phyloP scores from a whole-genome alignment of 2,888 invertebrate genomes.

The Amiota communis region DNA sequence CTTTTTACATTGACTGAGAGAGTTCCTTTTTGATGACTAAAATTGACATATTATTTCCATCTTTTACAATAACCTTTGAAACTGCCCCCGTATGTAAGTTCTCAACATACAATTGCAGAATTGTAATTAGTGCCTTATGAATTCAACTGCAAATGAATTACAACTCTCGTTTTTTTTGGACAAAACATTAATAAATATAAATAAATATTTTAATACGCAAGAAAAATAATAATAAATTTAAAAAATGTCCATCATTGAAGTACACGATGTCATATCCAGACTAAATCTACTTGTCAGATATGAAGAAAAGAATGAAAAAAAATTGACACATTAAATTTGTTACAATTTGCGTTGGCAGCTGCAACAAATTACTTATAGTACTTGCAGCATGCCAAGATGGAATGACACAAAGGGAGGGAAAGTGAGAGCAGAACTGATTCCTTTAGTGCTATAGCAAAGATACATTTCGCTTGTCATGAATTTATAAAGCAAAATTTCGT shows the following conservation, averaged over 20 bases:
- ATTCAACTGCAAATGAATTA: constrained; percentile 33
- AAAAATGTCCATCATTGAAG: too few relatives aligned
- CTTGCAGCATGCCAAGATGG: too few relatives aligned
- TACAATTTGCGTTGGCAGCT: constrained; percentile 43
- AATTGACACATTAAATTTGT: constrained; percentile 61
- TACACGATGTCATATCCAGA: too few relatives aligned
- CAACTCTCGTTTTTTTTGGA: background rate
- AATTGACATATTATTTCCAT: too few relatives aligned
- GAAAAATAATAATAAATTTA: background rate
- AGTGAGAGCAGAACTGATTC: too few relatives aligned
- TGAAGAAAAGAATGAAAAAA: background rate
- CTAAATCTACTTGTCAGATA: background rate
- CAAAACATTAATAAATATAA: background rate
- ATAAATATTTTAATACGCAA: background rate
- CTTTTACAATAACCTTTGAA: too few relatives aligned
- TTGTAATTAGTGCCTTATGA: constrained; percentile 22
- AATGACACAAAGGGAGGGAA: too few relatives aligned
- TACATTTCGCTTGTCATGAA: constrained; percentile 8
- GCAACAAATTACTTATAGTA: constrained; percentile 45
- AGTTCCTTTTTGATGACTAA: too few relatives aligned
- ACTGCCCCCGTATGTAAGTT: background rate
- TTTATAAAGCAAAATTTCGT: background rate
- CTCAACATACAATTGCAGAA: background rate
- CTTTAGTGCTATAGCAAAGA: background rate
- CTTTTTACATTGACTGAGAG: too few relatives aligned